phyloP scores from a whole-genome alignment of 2,113 vertebrate genomes.

The Delphinapterus leucas region DNA sequence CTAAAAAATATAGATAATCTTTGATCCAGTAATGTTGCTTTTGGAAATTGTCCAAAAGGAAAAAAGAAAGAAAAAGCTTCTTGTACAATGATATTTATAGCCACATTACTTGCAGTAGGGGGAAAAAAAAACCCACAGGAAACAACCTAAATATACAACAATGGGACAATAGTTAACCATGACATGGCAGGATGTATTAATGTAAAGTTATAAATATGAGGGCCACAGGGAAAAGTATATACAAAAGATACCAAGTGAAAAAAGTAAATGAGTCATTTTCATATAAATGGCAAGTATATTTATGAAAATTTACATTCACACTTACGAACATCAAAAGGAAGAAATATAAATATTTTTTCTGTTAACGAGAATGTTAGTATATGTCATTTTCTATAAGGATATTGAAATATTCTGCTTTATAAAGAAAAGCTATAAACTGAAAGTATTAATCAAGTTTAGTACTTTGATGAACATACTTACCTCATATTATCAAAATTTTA shows the following conservation, averaged over 20 bases:
- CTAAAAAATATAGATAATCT: background rate
- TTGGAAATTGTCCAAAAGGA: constrained; percentile 30
- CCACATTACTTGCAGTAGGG: background rate
- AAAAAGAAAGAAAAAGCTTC: constrained; percentile 26
- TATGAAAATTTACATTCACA: background rate
- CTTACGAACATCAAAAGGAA: background rate
- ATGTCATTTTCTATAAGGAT: background rate
- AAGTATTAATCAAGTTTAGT: background rate
- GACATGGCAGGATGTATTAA: background rate
- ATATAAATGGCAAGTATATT: background rate
- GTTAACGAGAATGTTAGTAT: background rate
- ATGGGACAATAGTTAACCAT: background rate
- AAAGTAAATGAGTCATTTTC: background rate
- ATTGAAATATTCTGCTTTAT: background rate
- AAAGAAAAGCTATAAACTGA: background rate
- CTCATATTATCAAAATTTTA: background rate
- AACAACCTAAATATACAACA: constrained; percentile 43
- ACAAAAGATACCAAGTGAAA: background rate
- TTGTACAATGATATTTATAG: constrained; percentile 23
- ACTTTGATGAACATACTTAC: background rate
- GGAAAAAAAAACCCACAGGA: constrained; percentile 36
- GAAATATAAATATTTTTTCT: background rate
- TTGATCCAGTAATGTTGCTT: background rate
- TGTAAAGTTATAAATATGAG: background rate
- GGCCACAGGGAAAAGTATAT: background rate